A percentile compares a stretch with the other conserved stretches of the same genome.
phyloP scores from a whole-genome alignment of 2,888 invertebrate genomes.

The Hemaris fuciformis region DNA sequence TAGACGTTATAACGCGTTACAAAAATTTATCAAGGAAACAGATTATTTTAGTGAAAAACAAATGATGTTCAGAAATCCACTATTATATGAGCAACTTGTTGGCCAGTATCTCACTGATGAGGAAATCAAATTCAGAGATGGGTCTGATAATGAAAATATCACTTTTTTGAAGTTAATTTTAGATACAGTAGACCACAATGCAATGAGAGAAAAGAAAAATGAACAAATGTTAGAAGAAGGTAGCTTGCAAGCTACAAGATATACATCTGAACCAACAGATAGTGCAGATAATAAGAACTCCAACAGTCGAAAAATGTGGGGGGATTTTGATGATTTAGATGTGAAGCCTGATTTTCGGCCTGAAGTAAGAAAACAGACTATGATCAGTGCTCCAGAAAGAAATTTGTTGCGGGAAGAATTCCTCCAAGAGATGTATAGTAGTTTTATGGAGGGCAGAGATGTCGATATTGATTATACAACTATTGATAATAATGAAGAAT shows the following conservation, averaged over 20 bases:
- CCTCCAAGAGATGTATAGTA: slow-evolving; percentile 90
- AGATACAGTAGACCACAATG: slow-evolving; percentile 89
- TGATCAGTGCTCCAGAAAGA: slow-evolving; percentile 82
- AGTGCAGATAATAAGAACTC: slow-evolving; percentile 27
- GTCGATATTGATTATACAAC: slow-evolving; percentile 90
- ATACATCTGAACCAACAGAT: slow-evolving; percentile 19
- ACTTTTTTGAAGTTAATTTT: slow-evolving; percentile 89
- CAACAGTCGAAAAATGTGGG: slow-evolving; percentile 66
- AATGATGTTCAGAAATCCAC: slow-evolving; percentile 96
- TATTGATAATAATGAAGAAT: slow-evolving; percentile 90
- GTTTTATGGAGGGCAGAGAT: slow-evolving; percentile 92
- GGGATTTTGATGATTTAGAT: slow-evolving; percentile 78
- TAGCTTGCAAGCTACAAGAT: slow-evolving; percentile 54
- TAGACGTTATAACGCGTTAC: slow-evolving; percentile 90
- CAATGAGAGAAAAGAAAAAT: slow-evolving; percentile 83
- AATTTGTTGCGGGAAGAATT: slow-evolving; percentile 90
- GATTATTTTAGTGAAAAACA: slow-evolving; percentile 94
- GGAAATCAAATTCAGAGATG: slow-evolving; percentile 85
- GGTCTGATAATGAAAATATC: slow-evolving; percentile 77
- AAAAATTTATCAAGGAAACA: slow-evolving; percentile 85
- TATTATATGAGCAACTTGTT: slow-evolving; percentile 93
- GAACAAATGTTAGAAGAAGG: slow-evolving; percentile 83
- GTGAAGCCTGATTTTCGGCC: slow-evolving; percentile 51
- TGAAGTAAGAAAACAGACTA: slow-evolving; percentile 50
- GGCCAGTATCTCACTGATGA: slow-evolving; percentile 91